Evolutionary conservation across 1,140 invertebrate genomes (phyloP).

Genomic region (Uloborus diversus): DNA sequence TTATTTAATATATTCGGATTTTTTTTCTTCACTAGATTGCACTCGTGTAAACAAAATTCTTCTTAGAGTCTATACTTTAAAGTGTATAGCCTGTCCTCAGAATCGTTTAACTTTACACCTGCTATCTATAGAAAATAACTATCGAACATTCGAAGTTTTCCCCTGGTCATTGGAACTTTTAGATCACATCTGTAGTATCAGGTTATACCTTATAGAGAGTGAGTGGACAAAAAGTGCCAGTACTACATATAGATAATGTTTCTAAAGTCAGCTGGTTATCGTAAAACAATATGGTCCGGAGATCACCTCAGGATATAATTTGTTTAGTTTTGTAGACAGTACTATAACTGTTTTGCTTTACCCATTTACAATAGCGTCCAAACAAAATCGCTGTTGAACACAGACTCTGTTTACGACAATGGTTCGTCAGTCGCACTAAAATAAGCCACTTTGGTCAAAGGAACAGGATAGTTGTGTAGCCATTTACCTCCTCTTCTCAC

Average conservation of each 20-base stretch:
- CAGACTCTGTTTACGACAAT: neutral
- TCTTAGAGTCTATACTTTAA: too few relatives aligned
- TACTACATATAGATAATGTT: neutral
- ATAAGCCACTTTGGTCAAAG: slow-evolving; percentile 81
- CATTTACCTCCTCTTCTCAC: slow-evolving; percentile 85
- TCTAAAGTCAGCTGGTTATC: neutral
- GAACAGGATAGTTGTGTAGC: slow-evolving; percentile 86
- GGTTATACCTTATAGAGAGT: too few relatives aligned
- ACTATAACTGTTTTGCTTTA: neutral
- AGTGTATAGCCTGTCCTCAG: too few relatives aligned
- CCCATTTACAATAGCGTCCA: neutral
- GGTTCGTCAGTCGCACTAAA: slow-evolving; percentile 68
- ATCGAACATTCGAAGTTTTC: too few relatives aligned
- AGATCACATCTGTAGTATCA: too few relatives aligned
- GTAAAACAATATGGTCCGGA: neutral
- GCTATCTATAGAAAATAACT: too few relatives aligned
- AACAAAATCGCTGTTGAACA: neutral
- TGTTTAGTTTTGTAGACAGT: neutral
- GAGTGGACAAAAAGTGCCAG: too few relatives aligned
- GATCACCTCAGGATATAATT: neutral
- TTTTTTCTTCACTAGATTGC: too few relatives aligned
- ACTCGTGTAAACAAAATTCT: too few relatives aligned
- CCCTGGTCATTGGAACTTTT: too few relatives aligned
- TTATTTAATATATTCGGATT: too few relatives aligned
- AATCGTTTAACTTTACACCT: too few relatives aligned